Base-by-base conservation (phyloP, 2,888 invertebrate genomes). In the Germaria angustata region DNA sequence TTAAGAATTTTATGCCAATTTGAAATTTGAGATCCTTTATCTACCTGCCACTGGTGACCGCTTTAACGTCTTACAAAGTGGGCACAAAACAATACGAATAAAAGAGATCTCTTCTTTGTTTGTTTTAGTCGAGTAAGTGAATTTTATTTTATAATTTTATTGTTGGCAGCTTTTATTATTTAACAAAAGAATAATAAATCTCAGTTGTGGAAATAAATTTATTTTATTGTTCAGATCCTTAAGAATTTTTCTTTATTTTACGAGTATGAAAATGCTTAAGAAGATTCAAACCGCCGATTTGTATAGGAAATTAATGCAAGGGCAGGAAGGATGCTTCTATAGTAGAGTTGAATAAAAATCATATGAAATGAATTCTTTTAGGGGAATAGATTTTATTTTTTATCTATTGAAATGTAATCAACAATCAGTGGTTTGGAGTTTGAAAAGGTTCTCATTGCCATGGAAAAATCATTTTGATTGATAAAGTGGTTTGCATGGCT, bases 61-160 rank as follows among this genome's bases (percentile, higher is more conserved):
- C 36, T 15, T 44, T 5, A 7, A 17, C 9, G 2, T n/a, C 39
- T n/a, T 46, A 8, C 2, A 22, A 1, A 36, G 7, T 4, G 15
- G 2, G 2, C 11, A 44, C 24, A 44, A 32, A 8, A n/a, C 39
- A 49, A 53, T n/a, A 13, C 1, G 2, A 39, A 36, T 24, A 20
- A 68, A 68, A 55, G 17, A n/a, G 5, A 55, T 24, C 17, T 34
- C 32, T 32, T 11, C 28, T 44, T 53, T 51, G 22, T 51, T 32
- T 22, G 22, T 7, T 20, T 32, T 3, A 69, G 39, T 57, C 24
- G 36, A 57, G 24, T n/a, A 55, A 57, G 49, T 65, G 78, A 44
- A 65, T 71, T n/a, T n/a, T 79, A 71, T 71, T 79, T 53, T 51
- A 66, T 63, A 72, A 66, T 61, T 61, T 51, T 53, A 72, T 72